Evolutionary conservation across 2,888 invertebrate species (phyloP).

Genomic region (Nomada fabriciana): DNA sequence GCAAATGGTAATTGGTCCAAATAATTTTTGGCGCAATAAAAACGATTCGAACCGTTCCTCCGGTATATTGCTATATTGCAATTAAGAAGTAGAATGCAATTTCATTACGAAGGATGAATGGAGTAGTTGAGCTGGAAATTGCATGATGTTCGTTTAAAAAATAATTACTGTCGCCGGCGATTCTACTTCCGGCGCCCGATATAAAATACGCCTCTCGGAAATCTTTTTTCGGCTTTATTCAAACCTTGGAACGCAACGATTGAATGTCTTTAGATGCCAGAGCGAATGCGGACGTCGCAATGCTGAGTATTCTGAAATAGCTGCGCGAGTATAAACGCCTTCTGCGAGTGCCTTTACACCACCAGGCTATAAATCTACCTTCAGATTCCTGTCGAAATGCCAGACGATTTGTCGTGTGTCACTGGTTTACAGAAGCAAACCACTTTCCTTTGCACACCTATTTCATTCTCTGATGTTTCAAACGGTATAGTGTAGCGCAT

Average conservation of each 20-base stretch:
- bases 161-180: not conserved
- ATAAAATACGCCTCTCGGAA: not conserved
- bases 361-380: slow-evolving; percentile 74
- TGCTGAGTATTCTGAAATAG: slow-evolving; percentile 50
- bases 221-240: slow-evolving; percentile 25
- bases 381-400: slow-evolving; percentile 72
- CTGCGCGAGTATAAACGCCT: slow-evolving; percentile 44
- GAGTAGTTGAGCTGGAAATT: not conserved
- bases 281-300: slow-evolving; percentile 34
- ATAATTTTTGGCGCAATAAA: no score
- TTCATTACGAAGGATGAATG: no score
- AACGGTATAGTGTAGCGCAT: slow-evolving; percentile 34
- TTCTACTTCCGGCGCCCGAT: not conserved
- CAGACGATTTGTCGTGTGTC: slow-evolving; percentile 79
- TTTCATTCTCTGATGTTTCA: slow-evolving; percentile 59
- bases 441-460: slow-evolving; percentile 60
- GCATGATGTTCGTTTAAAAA: not conserved
- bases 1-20: no score
- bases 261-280: slow-evolving; percentile 42
- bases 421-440: slow-evolving; percentile 58
- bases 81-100: no score
- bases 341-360: slow-evolving; percentile 63
- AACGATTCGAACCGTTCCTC: no score
- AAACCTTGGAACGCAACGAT: slow-evolving; percentile 36
- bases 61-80: no score